phyloP scores from a whole-genome alignment of 2,113 vertebrate genomes.

The Scortum barcoo region DNA sequence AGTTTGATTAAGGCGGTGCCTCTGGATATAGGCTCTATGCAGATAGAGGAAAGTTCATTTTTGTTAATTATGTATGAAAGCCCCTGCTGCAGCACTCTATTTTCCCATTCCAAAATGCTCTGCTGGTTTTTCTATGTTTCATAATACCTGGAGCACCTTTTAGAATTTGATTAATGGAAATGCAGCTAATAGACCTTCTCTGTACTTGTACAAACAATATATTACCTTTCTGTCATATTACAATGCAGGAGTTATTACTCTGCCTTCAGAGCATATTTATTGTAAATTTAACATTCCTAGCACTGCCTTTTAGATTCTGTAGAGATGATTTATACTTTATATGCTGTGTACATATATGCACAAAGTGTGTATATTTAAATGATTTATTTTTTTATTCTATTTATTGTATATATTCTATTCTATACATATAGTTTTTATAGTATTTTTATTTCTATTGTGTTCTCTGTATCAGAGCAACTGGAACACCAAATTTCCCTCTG shows the following conservation, averaged over 20 bases:
- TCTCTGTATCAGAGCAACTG: too few relatives aligned
- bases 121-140: conserved; percentile 60
- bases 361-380: too few relatives aligned
- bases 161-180: conserved; percentile 77
- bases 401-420: too few relatives aligned
- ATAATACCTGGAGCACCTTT: conserved; percentile 72
- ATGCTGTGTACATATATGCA: background rate
- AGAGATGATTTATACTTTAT: conserved; percentile 54
- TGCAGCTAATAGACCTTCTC: conserved; percentile 64
- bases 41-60: conserved; percentile 75
- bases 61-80: conserved; percentile 80
- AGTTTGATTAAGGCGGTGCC: conserved; percentile 78
- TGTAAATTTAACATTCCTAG: conserved; percentile 5
- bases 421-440: too few relatives aligned
- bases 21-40: conserved; percentile 70
- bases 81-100: conserved; percentile 57
- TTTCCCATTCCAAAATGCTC: conserved; percentile 59
- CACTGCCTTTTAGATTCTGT: conserved; percentile 19
- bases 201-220: conserved; percentile 66
- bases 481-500: too few relatives aligned
- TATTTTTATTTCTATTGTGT: too few relatives aligned
- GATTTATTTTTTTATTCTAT: too few relatives aligned
- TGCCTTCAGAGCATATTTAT: conserved; percentile 51
- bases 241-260: conserved; percentile 53
- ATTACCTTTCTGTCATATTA: conserved; percentile 66